Conservation (phyloP, 2,797 vertebrate species). For the Emys orbicularis region DNA sequence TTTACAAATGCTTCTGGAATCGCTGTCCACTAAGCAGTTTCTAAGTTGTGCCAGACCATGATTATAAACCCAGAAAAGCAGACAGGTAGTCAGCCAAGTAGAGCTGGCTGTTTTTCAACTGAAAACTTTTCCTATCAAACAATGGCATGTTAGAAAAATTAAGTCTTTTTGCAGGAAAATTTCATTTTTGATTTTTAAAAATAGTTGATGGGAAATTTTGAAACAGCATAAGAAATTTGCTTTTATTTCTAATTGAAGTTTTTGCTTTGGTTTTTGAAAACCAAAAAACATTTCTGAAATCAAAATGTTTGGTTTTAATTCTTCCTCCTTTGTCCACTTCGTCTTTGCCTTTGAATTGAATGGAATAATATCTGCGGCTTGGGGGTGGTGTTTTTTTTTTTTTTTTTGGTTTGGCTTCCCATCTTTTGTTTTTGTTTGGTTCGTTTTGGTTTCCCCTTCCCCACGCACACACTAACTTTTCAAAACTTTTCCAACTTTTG, state of each 20-base stretch:
- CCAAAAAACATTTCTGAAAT: background rate
- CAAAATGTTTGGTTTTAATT: background rate
- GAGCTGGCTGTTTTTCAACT: background rate
- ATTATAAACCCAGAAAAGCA: background rate
- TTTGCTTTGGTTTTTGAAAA: background rate
- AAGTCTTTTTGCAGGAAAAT: background rate
- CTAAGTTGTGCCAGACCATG: background rate
- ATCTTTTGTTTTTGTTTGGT: slow-evolving; percentile 34
- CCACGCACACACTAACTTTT: background rate
- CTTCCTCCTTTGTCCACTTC: background rate
- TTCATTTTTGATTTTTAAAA: background rate
- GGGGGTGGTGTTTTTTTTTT: background rate
- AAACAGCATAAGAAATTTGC: background rate
- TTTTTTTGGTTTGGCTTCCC: background rate
- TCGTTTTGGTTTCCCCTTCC: background rate
- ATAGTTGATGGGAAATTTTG: background rate
- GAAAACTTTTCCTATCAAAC: background rate
- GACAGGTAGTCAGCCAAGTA: background rate
- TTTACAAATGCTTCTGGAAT: background rate
- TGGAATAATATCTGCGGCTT: slow-evolving; percentile 35
- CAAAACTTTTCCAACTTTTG: background rate
- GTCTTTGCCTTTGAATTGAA: slow-evolving; percentile 8
- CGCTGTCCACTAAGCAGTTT: background rate
- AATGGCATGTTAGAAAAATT: background rate
- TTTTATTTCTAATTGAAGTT: slow-evolving; percentile 13